Base-by-base conservation (phyloP, 2,888 invertebrate species). In the Drosophila flavopinicola region DNA sequence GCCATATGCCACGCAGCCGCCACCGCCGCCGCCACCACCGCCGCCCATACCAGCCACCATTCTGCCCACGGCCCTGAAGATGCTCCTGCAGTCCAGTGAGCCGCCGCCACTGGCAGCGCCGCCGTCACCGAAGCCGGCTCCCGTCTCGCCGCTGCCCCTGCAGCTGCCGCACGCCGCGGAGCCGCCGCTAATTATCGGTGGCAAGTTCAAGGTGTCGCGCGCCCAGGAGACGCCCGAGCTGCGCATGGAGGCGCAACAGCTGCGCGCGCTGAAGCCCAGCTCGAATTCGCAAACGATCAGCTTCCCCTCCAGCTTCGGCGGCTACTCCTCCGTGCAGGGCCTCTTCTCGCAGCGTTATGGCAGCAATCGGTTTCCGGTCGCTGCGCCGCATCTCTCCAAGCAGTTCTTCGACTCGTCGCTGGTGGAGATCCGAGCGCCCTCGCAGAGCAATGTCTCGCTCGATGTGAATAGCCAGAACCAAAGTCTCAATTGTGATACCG, bases 401-500 rank as follows among this genome's bases (percentile, higher is more conserved):
- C 93, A 94, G 71, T 96, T 95, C 92, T 96, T 96, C 88, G 96
- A 96, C 91, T 94, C 94, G 76, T 95, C 95, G 69, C 92, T 96
- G 74, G 94, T 96, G 79, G 96, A 95, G 91, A 95, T 96, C 91
- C 95, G 95, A 13, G 77, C 90, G 4, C 83, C 88, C 30, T 94
- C 94, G 32, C 76, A 78, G 17, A 91, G 90, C 76, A 88, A 83
- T 49, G 71, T 80, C 44, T 89, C 90, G 25, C 77, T 91, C 20
- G 88, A 90, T 68, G 74, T 24, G 17, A 47, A 25, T 23, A 53
- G 51, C 66, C 59, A 60, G 47, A 61, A 77, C 78, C 79, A 72
- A 70, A 85, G 78, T 68, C 70, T 67, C 54, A 85, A 75, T 76
- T 90, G 89, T 89, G 90, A 90, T 89, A 87, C 49, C n/a, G n/a